Base-by-base conservation (phyloP, 2,113 vertebrate genomes). In the Pedionomus torquatus region DNA sequence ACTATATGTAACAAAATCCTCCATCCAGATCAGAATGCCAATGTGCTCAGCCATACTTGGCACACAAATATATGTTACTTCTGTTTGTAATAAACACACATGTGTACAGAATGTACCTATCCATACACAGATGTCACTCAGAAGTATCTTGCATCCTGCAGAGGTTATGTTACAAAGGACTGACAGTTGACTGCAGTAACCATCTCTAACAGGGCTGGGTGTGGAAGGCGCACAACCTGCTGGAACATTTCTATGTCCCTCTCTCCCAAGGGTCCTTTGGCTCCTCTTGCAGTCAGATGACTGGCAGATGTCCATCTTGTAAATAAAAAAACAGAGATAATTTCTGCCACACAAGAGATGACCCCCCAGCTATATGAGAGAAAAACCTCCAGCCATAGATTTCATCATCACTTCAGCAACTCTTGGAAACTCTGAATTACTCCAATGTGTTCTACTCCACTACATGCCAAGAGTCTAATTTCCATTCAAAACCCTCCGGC, bases 61-160 rank as follows among this genome's bases (percentile, higher is more conserved):
- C 6, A 68, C 7, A 43, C 2, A 20, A 1, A 31, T 2, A 6
- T 15, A 37, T 0, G 1, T 43, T 28, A 48, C 0, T 83, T 41
- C 31, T 8, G 7, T 33, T 51, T 85, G 35, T 23, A 64, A 60
- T 25, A 58, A 10, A 37, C 3, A 3, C 17, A 5, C 2, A 7
- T 13, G 10, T 30, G 9, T n/a, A n/a, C 16, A 82, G 74, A 75
- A 69, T 28, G 81, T 9, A 78, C 6, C 7, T 37, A 24, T n/a
- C 39, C 20, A 18, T 5, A 65, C 5, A 48, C 2, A 5, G 4
- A 43, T 1, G 20, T 12, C 41, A 65, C 28, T 37, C 11, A 16
- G 43, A 69, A 81, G 51, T 64, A 89, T 26, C 35, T 60, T 64
- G 39, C 37, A 43, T 71, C 33, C 28, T 44, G n/a, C 35, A 85